These are phyloP conservation scores for Clarias gariepinus DNA, from an alignment of 2,113 vertebrate genomes.

Conservation along the genomic window DNA sequence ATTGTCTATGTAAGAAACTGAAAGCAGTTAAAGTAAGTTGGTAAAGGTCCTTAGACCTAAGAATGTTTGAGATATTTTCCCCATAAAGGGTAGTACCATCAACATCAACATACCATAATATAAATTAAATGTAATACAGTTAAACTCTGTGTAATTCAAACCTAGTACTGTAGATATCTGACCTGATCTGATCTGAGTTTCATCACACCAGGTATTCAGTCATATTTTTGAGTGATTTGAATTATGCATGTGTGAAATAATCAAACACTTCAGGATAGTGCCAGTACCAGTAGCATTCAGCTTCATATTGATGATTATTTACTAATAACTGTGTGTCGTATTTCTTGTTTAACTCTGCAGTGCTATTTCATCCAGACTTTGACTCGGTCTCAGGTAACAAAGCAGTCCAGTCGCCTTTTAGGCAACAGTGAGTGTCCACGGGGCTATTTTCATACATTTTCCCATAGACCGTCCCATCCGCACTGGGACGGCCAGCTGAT, in stretches of 20 bases:
- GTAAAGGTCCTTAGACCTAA: not conserved
- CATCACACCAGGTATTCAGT: too few relatives aligned
- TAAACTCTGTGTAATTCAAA: not conserved
- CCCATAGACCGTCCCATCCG: conserved; percentile 74
- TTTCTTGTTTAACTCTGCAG: not conserved
- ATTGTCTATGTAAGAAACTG: not conserved
- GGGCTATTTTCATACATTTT: conserved; percentile 78
- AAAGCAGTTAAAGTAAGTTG: too few relatives aligned
- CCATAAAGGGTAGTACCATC: too few relatives aligned
- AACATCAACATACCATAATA: not conserved
- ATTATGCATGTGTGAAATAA: not conserved
- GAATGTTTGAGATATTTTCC: not conserved
- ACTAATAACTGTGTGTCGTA: not conserved
- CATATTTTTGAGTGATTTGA: too few relatives aligned
- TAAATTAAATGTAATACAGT: not conserved
- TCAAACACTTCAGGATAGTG: not conserved
- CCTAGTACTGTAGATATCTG: too few relatives aligned
- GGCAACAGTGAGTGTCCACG: conserved; percentile 63
- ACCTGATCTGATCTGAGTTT: too few relatives aligned
- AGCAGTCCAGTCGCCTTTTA: not conserved
- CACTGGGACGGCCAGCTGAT: conserved; percentile 66
- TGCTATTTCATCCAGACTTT: not conserved
- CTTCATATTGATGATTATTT: not conserved
- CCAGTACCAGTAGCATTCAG: not conserved
- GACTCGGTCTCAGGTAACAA: not conserved